Evolutionary conservation across 1,140 invertebrate species (phyloP).

Genomic region (Uloborus diversus): DNA sequence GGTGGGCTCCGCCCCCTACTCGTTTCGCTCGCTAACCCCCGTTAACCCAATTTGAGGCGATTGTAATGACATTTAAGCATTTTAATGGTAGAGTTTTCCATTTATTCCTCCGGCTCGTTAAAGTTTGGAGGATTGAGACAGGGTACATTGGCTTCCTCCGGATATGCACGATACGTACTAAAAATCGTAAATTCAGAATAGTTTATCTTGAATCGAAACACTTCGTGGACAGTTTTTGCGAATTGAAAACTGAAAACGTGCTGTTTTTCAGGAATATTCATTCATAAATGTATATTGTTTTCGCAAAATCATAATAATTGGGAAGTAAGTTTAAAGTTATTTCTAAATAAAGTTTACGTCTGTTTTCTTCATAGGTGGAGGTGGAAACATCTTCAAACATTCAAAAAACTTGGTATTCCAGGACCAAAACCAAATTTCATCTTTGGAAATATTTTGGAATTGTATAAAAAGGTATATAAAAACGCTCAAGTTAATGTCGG

Average conservation of each 20-base stretch:
- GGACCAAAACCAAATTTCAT: slow-evolving; percentile 14
- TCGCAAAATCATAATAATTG: background rate
- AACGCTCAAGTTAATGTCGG: background rate
- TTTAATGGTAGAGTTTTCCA: no score
- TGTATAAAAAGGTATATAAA: slow-evolving; percentile 9
- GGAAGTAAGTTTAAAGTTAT: background rate
- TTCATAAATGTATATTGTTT: background rate
- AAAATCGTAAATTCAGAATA: no score
- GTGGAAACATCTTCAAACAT: background rate
- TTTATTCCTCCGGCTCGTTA: no score
- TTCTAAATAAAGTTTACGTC: background rate
- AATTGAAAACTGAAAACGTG: background rate
- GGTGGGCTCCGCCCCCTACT: no score
- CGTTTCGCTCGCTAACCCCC: no score
- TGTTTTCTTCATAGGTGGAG: slow-evolving; percentile 11
- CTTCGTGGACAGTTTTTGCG: no score
- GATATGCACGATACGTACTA: no score
- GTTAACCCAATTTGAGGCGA: no score
- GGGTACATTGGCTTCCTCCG: no score
- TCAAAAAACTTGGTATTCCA: slow-evolving; percentile 19
- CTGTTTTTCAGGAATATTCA: background rate
- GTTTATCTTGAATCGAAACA: no score
- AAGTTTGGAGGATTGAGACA: no score
- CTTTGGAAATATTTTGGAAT: slow-evolving; percentile 15
- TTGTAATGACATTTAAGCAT: no score